Evolutionary conservation across 2,797 vertebrate species (phyloP).

Genomic region (Phoebastria nigripes): DNA sequence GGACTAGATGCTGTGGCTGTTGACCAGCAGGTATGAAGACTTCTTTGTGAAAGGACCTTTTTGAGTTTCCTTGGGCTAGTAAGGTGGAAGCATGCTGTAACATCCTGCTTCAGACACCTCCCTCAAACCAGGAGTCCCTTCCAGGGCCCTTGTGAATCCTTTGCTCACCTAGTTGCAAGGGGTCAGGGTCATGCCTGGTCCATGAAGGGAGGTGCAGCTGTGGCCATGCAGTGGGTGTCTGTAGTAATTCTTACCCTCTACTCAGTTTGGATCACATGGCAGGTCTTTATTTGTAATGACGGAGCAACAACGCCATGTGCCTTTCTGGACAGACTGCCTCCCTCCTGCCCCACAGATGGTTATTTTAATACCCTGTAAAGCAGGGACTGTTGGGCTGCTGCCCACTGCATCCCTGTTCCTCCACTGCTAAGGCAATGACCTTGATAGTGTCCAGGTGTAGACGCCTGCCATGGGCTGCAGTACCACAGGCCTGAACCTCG

Average conservation of each 20-base stretch:
- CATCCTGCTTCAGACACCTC: neutral
- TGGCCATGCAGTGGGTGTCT: neutral
- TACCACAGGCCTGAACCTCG: neutral
- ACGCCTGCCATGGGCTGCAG: neutral
- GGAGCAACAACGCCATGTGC: neutral
- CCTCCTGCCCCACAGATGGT: neutral
- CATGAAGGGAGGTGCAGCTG: neutral
- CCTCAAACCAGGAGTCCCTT: neutral
- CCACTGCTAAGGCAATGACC: neutral
- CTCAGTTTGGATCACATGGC: neutral
- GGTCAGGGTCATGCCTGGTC: neutral
- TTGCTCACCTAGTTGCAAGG: neutral
- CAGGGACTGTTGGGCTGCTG: neutral
- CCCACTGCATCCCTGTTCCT: neutral
- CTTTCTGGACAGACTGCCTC: neutral
- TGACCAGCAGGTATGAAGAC: conserved; percentile 89
- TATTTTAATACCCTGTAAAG: neutral
- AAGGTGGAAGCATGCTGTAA: neutral
- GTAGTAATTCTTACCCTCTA: neutral
- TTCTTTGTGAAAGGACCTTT: neutral
- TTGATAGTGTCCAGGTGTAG: neutral
- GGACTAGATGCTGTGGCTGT: conserved; percentile 93
- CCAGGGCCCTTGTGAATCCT: neutral
- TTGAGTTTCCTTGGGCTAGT: neutral
- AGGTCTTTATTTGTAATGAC: neutral